These are phyloP conservation scores for Nestor notabilis DNA, from an alignment of 2,113 vertebrate genomes.

Conservation along the genomic window DNA sequence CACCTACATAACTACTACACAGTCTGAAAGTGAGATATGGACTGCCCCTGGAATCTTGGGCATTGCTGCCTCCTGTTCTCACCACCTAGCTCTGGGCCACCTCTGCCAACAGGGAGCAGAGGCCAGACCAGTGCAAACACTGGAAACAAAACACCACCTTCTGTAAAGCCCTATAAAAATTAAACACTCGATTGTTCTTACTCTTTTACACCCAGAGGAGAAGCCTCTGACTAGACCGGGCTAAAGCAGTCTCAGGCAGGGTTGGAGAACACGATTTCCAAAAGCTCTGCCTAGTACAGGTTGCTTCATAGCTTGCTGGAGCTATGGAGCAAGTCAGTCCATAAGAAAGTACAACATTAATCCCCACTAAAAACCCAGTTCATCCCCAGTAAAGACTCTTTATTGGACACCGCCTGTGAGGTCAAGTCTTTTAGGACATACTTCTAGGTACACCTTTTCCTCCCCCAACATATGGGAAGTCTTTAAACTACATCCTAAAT, in stretches of 20 bases:
- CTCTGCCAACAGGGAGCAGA: not conserved
- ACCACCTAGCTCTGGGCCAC: not conserved
- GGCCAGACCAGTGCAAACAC: fast-evolving
- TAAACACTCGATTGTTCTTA: not conserved
- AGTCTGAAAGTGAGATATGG: not conserved
- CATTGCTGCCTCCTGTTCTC: not conserved
- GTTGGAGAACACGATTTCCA: not conserved
- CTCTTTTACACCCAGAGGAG: not conserved
- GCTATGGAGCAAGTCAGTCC: fast-evolving
- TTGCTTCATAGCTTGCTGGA: not conserved
- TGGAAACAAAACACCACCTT: not conserved
- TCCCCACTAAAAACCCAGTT: not conserved
- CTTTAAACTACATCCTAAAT: not conserved
- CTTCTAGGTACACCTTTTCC: not conserved
- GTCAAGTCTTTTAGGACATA: not conserved
- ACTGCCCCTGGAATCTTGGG: not conserved
- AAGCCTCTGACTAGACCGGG: not conserved
- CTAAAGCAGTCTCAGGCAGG: not conserved
- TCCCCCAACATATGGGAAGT: not conserved
- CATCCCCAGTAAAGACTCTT: not conserved
- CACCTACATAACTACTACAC: not conserved
- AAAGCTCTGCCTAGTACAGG: not conserved
- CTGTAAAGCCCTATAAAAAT: not conserved
- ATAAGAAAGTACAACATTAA: not conserved
- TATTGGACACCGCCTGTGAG: not conserved